Evolutionary conservation across 2,797 vertebrate species (phyloP), one percentile per base, ranked within the genome.

Genomic region (Coranthus polyacanthus): DNA sequence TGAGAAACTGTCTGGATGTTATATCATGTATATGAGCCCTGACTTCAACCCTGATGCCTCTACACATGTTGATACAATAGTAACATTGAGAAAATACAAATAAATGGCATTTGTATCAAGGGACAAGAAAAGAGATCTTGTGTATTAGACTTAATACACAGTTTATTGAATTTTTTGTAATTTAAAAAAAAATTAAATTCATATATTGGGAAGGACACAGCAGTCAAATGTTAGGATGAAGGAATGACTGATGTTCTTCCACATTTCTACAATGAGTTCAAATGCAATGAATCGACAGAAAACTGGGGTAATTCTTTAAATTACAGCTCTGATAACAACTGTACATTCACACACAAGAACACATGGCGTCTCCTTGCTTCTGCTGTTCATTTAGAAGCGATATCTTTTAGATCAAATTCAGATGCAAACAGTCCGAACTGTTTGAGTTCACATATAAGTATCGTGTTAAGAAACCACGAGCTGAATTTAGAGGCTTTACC

Each of bases 121-220:
- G n/a, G n/a, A n/a, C n/a, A n/a, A n/a, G n/a, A 69, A 57, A 49
- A 49, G 58, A 76, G n/a, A 69, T 38, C 13, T 2, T 54, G 74
- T 83, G 80, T 68, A 76, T 65, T 78, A 21, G 52, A 73, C 76
- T 72, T 12, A 78, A 80, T 53, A 78, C 66, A 81, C 72, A 1
- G 46, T 82, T 88, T 86, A 87, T 83, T 88, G 24, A 79, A 76
- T 70, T 56, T 45, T 79, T 75, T n/a, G 54, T 37, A 62, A 71
- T 62, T 63, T 51, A 60, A 29, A 66, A 62, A 66, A 2, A n/a
- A n/a, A n/a, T n/a, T 29, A 10, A 72, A 66, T 76, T 43, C 55
- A 72, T 17, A 75, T 36, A 77, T 8, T 62, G 46, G 49, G 67
- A 62, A 32, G 58, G 47, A 18, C n/a, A n/a, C n/a, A n/a, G n/a